phyloP scores from a whole-genome alignment of 2,888 invertebrate species.

The Hirtodrosophila histrioides region DNA sequence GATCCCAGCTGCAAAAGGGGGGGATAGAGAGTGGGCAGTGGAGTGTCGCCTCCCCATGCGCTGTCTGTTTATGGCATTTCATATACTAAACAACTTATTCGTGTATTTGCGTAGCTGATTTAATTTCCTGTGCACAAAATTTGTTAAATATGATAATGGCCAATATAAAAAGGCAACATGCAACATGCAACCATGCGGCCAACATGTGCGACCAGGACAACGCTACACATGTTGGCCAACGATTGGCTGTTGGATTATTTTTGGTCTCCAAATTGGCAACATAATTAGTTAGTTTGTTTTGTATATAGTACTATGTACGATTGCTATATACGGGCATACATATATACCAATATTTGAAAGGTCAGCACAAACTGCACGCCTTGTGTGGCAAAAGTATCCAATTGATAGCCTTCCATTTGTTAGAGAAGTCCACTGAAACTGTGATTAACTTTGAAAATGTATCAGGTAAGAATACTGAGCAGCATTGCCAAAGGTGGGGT shows the following conservation, averaged over 20 bases:
- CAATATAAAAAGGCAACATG: constrained; percentile 38
- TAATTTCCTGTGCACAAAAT: constrained; percentile 74
- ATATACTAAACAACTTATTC: constrained; percentile 68
- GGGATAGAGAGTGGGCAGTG: not conserved
- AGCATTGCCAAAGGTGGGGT: too few species aligned
- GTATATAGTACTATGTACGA: not conserved
- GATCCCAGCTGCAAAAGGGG: not conserved
- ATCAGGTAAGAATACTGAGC: constrained; percentile 13
- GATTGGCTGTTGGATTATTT: constrained; percentile 47
- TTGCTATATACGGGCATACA: not conserved
- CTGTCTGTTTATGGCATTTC: constrained; percentile 41
- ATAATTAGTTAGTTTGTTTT: constrained; percentile 42
- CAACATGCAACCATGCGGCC: not conserved
- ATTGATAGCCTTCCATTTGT: constrained; percentile 10
- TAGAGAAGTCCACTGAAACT: not conserved
- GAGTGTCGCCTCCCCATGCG: constrained; percentile 1
- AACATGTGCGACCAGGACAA: constrained; percentile 28
- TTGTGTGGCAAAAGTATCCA: constrained; percentile 6
- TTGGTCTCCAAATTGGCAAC: constrained; percentile 9
- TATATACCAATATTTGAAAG: constrained; percentile 9
- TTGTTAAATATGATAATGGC: constrained; percentile 57
- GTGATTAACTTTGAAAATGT: constrained; percentile 6
- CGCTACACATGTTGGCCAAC: constrained; percentile 9
- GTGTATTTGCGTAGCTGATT: constrained; percentile 75
- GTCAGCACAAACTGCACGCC: not conserved